A percentile compares a stretch with the other conserved stretches of the same genome.
phyloP scores from a whole-genome alignment of 1,140 invertebrate genomes.

The Ostrea edulis region DNA sequence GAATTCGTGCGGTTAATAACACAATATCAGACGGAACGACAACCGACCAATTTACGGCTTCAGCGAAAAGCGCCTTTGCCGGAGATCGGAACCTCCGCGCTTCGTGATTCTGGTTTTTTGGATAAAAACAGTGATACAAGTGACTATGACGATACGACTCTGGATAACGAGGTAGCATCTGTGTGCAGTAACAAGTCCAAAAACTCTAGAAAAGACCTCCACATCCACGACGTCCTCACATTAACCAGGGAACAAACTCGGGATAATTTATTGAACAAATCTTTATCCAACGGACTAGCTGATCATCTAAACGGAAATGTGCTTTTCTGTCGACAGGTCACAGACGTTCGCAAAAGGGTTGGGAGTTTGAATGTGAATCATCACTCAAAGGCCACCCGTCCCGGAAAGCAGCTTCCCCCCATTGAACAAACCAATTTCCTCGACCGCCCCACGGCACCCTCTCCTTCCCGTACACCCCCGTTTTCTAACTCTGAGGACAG shows the following conservation, averaged over 20 bases:
- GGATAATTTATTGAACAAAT: conserved; percentile 44
- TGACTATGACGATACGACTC: conserved; percentile 50
- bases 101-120: conserved; percentile 54
- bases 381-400: not conserved
- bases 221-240: conserved; percentile 48
- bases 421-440: conserved; percentile 53
- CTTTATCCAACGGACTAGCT: conserved; percentile 41
- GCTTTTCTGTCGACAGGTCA: not conserved
- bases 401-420: conserved; percentile 58
- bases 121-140: conserved; percentile 52
- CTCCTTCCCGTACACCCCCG: conserved; percentile 60
- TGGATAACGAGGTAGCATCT: conserved; percentile 59
- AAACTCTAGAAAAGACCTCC: conserved; percentile 37
- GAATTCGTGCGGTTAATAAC: conserved; percentile 64
- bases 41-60: conserved; percentile 59
- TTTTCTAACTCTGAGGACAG: conserved; percentile 45
- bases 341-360: conserved; percentile 5
- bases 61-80: conserved; percentile 59
- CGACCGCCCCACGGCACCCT: conserved; percentile 61
- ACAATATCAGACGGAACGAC: conserved; percentile 58
- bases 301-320: conserved; percentile 8
- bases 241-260: conserved; percentile 47
- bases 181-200: conserved; percentile 46
- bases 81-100: conserved; percentile 45
- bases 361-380: conserved; percentile 1